phyloP scores from a whole-genome alignment of 2,888 invertebrate genomes.

The Punctoribates punctum region DNA sequence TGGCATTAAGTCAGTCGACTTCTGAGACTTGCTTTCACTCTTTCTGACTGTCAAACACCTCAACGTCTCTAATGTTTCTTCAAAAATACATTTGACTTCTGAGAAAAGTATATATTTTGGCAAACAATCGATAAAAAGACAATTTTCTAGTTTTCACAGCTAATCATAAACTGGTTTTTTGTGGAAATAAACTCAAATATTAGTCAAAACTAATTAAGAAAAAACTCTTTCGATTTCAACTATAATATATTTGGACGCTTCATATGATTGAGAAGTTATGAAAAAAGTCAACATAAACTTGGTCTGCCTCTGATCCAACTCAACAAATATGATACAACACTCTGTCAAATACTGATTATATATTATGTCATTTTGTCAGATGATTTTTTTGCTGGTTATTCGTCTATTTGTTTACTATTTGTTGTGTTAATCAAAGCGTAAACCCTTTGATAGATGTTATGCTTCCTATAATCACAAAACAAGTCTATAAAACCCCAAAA shows the following conservation, averaged over 20 bases:
- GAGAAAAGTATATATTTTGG: neutral
- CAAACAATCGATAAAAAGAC: neutral
- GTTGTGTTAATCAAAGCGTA: conserved; percentile 20
- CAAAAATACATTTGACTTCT: neutral
- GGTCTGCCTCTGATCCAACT: neutral
- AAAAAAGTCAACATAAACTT: neutral
- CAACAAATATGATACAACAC: neutral
- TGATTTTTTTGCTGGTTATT: neutral
- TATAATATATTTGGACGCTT: neutral
- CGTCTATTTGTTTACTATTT: neutral
- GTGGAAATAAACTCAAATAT: neutral
- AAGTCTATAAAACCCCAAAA: neutral
- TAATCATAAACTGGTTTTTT: conserved; percentile 7
- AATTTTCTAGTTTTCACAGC: conserved; percentile 1
- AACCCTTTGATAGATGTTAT: neutral
- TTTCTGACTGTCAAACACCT: too few species aligned
- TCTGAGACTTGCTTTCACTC: too few species aligned
- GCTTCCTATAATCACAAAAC: conserved; percentile 1
- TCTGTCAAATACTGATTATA: neutral
- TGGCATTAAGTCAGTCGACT: neutral
- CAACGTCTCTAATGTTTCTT: neutral
- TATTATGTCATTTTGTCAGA: neutral
- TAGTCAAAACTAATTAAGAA: neutral
- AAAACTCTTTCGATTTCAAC: neutral
- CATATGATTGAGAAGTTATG: neutral